phyloP scores from a whole-genome alignment of 2,113 vertebrate species.

The Phylloscopus whistleri region DNA sequence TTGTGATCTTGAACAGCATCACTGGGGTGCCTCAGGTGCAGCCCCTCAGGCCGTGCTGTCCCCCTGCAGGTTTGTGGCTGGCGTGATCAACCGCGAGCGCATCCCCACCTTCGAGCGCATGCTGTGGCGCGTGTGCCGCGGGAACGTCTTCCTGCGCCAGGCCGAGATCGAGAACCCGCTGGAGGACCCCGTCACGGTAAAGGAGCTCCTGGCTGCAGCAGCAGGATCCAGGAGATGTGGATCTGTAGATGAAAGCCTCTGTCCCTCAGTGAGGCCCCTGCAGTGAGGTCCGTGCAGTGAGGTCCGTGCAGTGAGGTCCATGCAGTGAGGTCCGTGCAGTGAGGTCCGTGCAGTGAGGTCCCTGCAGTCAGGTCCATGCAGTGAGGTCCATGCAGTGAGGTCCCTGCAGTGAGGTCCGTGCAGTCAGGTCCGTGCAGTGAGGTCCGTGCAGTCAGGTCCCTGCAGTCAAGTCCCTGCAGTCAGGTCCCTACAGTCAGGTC shows the following conservation, averaged over 20 bases:
- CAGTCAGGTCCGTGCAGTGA: too few relatives aligned
- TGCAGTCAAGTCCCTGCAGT: not conserved
- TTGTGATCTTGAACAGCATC: too few relatives aligned
- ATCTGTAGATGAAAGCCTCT: rapidly evolving
- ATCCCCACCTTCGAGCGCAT: conserved; percentile 97
- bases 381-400: too few relatives aligned
- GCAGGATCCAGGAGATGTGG: rapidly evolving
- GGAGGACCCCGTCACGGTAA: conserved; percentile 91
- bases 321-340: not conserved
- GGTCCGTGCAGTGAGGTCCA: too few relatives aligned
- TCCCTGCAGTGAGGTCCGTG: not conserved
- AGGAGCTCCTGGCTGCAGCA: not conserved
- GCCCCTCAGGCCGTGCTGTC: not conserved
- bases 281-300: rapidly evolving
- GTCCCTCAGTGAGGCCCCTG: not conserved
- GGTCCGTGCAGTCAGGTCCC: too few relatives aligned
- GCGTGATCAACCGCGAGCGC: conserved; percentile 92
- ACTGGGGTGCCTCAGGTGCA: not conserved
- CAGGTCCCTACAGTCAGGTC: not conserved
- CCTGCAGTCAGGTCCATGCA: not conserved
- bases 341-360: not conserved
- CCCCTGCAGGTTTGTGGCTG: conserved; percentile 88
- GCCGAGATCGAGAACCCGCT: conserved; percentile 93
- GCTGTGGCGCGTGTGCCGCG: conserved; percentile 97
- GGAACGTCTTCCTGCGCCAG: conserved; percentile 95